A percentile compares a stretch with the other conserved stretches of the same genome.
Evolutionary conservation across 1,140 invertebrate species (phyloP).

Genomic region (Heterodera schachtii): DNA sequence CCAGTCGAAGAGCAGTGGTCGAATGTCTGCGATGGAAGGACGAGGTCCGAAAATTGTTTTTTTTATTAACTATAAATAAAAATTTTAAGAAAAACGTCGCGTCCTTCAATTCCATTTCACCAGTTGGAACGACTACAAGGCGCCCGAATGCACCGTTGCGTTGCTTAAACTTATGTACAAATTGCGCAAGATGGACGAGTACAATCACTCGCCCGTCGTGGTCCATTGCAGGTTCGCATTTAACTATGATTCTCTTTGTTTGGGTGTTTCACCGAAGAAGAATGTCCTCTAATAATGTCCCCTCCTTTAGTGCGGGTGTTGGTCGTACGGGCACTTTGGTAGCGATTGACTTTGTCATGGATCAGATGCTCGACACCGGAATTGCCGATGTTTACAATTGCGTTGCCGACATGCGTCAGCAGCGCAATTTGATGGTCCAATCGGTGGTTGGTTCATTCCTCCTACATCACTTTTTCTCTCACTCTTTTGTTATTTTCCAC

Average conservation of each 20-base stretch:
- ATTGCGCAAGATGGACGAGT: slow-evolving; percentile 58
- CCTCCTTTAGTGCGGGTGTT: slow-evolving; percentile 75
- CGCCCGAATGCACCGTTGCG: slow-evolving; percentile 61
- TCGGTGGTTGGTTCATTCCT: slow-evolving; percentile 73
- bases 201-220: slow-evolving; percentile 56
- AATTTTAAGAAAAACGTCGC: slow-evolving; percentile 44
- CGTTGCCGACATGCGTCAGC: slow-evolving; percentile 82
- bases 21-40: slow-evolving; percentile 16
- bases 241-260: not conserved
- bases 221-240: slow-evolving; percentile 60
- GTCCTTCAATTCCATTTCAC: slow-evolving; percentile 62
- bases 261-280: no score
- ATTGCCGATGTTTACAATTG: slow-evolving; percentile 85
- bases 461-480: not conserved
- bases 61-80: not conserved
- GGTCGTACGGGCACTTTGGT: slow-evolving; percentile 87
- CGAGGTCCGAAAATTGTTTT: not conserved
- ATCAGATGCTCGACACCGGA: slow-evolving; percentile 78
- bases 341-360: slow-evolving; percentile 80
- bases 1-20: slow-evolving; percentile 35
- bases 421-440: slow-evolving; percentile 89
- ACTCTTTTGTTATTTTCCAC: slow-evolving; percentile 52
- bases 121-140: slow-evolving; percentile 63
- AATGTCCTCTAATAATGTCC: not conserved
- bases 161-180: slow-evolving; percentile 55